These are phyloP conservation scores for Brachypodius melanocephalos DNA, from an alignment of 2,113 vertebrate species.

Conservation along the genomic window DNA sequence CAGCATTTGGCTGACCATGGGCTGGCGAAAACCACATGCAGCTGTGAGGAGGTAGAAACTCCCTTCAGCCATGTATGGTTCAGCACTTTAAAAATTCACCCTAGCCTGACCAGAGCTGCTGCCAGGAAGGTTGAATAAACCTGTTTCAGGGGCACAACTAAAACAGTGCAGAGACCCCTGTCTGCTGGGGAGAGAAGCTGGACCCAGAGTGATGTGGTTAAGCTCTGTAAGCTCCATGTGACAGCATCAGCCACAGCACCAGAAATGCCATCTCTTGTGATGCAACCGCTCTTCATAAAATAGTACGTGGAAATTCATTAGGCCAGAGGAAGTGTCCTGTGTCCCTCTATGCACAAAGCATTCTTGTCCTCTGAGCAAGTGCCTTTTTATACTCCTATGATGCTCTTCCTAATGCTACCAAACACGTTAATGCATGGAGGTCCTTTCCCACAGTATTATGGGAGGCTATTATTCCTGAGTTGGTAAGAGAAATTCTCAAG, in stretches of 20 bases:
- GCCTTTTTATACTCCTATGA: background rate
- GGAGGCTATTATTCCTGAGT: background rate
- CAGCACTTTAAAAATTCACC: background rate
- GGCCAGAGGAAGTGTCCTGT: background rate
- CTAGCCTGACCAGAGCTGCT: background rate
- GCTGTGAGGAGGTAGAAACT: background rate
- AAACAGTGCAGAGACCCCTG: background rate
- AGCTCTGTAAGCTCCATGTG: rapidly evolving
- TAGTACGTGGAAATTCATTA: background rate
- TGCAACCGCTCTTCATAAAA: background rate
- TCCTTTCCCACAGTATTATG: background rate
- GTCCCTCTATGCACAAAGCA: background rate
- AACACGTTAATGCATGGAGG: rapidly evolving
- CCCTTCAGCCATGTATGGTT: rapidly evolving
- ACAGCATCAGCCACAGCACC: background rate
- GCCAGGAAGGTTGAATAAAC: background rate
- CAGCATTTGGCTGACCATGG: background rate
- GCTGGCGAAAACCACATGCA: rapidly evolving
- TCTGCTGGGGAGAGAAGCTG: background rate
- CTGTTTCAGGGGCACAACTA: background rate
- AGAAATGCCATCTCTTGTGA: background rate
- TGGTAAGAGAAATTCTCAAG: background rate
- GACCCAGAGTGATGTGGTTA: background rate
- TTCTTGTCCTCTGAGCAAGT: background rate
- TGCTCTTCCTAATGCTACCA: background rate